phyloP scores from a whole-genome alignment of 2,888 invertebrate species.

The Drosophila barbarae region DNA sequence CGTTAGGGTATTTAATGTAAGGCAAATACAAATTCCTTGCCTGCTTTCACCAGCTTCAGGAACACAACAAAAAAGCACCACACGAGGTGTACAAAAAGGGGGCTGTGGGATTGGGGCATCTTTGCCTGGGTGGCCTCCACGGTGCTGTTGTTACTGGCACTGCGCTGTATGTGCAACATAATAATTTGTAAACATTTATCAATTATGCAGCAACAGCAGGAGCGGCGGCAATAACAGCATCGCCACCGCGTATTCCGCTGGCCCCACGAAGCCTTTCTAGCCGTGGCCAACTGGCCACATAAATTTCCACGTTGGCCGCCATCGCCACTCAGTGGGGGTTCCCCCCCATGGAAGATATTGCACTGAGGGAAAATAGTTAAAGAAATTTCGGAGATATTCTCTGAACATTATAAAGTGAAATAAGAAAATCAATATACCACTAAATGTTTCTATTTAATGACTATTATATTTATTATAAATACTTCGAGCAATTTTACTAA shows the following conservation, averaged over 20 bases:
- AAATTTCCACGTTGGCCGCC: conserved; percentile 63
- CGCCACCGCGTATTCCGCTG: conserved; percentile 31
- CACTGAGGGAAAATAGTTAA: background rate
- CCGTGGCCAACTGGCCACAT: conserved; percentile 65
- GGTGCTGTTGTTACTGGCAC: conserved; percentile 11
- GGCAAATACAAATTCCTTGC: conserved; percentile 5
- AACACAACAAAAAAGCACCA: conserved; percentile 10
- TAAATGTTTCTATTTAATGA: background rate
- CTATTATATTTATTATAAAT: background rate
- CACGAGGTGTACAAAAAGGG: conserved; percentile 6
- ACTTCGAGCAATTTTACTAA: too few relatives aligned
- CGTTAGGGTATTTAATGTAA: conserved; percentile 5
- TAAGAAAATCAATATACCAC: background rate
- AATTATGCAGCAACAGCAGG: conserved; percentile 71
- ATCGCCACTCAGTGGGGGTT: conserved; percentile 37
- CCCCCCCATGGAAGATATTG: conserved; percentile 1
- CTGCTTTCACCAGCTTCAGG: conserved; percentile 44
- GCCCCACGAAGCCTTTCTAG: conserved; percentile 16
- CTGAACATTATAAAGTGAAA: background rate
- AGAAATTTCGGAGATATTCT: background rate
- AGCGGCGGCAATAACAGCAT: conserved; percentile 41
- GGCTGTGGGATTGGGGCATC: conserved; percentile 21
- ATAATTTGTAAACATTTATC: conserved; percentile 74
- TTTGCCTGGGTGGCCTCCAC: conserved; percentile 61
- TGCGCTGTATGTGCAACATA: conserved; percentile 68